These are phyloP conservation scores for Neria commutata DNA, from an alignment of 2,888 invertebrate species.

Conservation along the genomic window DNA sequence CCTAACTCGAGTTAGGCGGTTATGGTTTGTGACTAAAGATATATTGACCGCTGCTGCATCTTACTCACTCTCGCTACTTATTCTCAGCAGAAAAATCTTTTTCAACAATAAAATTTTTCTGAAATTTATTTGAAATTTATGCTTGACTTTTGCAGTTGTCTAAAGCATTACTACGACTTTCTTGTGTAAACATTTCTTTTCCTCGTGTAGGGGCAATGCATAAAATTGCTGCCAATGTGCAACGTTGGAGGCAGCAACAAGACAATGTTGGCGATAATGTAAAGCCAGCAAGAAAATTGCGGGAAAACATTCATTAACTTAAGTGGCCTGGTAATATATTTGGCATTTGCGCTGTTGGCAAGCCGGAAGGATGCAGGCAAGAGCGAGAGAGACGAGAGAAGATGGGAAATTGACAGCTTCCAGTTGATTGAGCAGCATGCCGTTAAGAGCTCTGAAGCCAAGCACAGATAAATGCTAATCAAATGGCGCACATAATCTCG, in stretches of 20 bases:
- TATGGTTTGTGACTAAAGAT: too few species aligned
- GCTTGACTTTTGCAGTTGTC: too few species aligned
- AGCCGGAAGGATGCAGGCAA: not conserved
- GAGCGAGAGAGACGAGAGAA: not conserved
- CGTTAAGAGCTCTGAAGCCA: slow-evolving; percentile 23
- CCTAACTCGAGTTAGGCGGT: too few species aligned
- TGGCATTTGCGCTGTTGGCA: too few species aligned
- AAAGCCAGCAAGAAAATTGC: slow-evolving; percentile 30
- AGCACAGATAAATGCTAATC: slow-evolving; percentile 41
- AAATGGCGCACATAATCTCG: slow-evolving; percentile 36
- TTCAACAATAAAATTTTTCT: too few species aligned
- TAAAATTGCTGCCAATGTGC: slow-evolving; percentile 20
- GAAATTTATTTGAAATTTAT: too few species aligned
- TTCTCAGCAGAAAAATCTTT: too few species aligned
- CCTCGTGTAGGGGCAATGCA: slow-evolving; percentile 14
- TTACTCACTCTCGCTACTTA: too few species aligned
- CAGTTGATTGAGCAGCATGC: slow-evolving; percentile 45
- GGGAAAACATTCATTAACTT: slow-evolving; percentile 56
- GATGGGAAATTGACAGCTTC: slow-evolving; percentile 44
- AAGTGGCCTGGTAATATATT: slow-evolving; percentile 52
- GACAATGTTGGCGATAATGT: slow-evolving; percentile 32
- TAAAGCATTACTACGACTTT: too few species aligned
- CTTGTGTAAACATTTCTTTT: not conserved
- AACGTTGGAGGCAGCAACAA: slow-evolving; percentile 22
- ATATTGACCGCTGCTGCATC: too few species aligned